A percentile compares a stretch with the other conserved stretches of the same genome.
These are phyloP conservation scores for Agriopis leucophaearia DNA, from an alignment of 2,888 invertebrate genomes.

Conservation along the genomic window DNA sequence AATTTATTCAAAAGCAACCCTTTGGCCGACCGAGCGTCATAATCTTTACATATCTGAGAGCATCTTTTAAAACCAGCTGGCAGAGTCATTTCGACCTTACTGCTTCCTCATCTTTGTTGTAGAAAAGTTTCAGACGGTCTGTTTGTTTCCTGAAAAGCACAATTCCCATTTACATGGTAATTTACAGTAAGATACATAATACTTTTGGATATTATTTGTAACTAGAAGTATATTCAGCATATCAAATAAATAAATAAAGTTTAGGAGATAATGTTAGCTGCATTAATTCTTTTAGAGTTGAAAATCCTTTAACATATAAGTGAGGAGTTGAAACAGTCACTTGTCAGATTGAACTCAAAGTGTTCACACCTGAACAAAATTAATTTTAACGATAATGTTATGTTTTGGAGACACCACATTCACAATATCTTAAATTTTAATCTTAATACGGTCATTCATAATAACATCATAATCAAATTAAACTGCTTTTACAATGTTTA, in stretches of 20 bases:
- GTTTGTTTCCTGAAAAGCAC: not conserved
- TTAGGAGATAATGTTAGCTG: not conserved
- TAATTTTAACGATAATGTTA: slow-evolving; percentile 35
- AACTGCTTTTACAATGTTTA: not conserved
- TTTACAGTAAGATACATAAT: not conserved
- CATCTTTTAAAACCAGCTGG: slow-evolving; percentile 40
- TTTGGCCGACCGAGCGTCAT: slow-evolving; percentile 57
- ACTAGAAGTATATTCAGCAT: not conserved
- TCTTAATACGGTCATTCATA: slow-evolving; percentile 24
- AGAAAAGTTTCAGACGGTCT: not conserved
- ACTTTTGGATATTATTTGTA: not conserved
- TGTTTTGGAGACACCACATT: slow-evolving; percentile 26
- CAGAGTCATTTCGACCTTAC: slow-evolving; percentile 43
- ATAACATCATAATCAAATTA: slow-evolving; percentile 11
- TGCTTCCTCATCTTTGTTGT: not conserved
- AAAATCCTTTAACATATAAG: slow-evolving; percentile 1
- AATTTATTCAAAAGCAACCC: slow-evolving; percentile 66
- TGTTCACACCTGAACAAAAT: slow-evolving; percentile 25
- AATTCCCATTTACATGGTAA: not conserved
- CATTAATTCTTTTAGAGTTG: not conserved
- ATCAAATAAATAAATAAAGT: not conserved
- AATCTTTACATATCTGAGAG: slow-evolving; percentile 61
- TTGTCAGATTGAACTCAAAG: slow-evolving; percentile 32
- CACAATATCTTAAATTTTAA: slow-evolving; percentile 33
- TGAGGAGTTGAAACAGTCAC: slow-evolving; percentile 19